These are phyloP conservation scores for Arion vulgaris DNA, from an alignment of 1,140 invertebrate genomes.

Conservation along the genomic window DNA sequence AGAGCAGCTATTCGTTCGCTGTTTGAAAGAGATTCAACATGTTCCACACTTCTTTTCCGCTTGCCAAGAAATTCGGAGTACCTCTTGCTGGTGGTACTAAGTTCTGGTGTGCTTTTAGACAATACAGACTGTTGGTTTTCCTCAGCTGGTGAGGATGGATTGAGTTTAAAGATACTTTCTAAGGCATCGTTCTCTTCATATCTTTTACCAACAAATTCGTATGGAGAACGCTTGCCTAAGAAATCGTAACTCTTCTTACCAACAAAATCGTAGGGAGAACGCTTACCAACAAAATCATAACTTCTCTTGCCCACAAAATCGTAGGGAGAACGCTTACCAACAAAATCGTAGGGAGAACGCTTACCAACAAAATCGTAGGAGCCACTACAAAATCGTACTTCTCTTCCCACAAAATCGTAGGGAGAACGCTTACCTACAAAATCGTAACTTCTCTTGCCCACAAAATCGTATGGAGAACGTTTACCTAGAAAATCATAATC, in stretches of 20 bases:
- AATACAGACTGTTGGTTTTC: too few relatives aligned
- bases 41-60: background rate
- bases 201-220: constrained; percentile 10
- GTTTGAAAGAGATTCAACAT: background rate
- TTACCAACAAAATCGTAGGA: constrained; percentile 9
- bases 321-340: constrained; percentile 14
- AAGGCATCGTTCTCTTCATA: background rate
- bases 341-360: background rate
- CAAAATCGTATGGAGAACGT: too few relatives aligned
- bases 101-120: background rate
- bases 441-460: too few relatives aligned
- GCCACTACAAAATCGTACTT: too few relatives aligned
- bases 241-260: background rate
- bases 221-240: background rate
- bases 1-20: constrained; percentile 17
- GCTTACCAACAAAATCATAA: constrained; percentile 1
- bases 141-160: too few relatives aligned
- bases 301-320: too few relatives aligned
- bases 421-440: background rate
- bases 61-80: constrained; percentile 27
- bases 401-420: background rate
- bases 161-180: too few relatives aligned
- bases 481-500: constrained; percentile 24
- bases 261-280: constrained; percentile 1
- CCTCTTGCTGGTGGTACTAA: background rate